Evolutionary conservation across 2,888 invertebrate genomes (phyloP).

Genomic region (Xanthorhoe designata): DNA sequence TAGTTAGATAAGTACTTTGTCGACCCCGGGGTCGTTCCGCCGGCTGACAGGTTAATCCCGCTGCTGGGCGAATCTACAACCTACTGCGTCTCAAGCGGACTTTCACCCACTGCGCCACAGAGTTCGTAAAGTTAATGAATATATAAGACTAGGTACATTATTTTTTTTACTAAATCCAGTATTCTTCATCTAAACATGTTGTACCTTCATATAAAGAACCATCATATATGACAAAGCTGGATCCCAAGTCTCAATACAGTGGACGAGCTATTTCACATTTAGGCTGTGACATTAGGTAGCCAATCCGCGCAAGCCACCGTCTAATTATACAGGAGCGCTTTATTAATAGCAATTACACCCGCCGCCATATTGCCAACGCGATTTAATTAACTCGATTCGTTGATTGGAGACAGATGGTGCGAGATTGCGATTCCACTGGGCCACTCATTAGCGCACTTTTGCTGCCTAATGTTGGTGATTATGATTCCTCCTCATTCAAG

Average conservation of each 20-base stretch:
- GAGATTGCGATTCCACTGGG: conserved; percentile 72
- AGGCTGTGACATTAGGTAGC: conserved; percentile 55
- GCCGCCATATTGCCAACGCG: conserved; percentile 83
- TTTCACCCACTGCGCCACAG: too few relatives aligned
- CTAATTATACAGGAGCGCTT: conserved; percentile 84
- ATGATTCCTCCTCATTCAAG: not conserved
- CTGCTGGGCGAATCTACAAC: not conserved
- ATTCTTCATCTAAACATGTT: too few relatives aligned
- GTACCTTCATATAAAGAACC: too few relatives aligned
- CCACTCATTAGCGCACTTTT: conserved; percentile 73
- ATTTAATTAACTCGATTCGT: conserved; percentile 84
- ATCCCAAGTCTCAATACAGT: conserved; percentile 1
- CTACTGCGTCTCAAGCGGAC: too few relatives aligned
- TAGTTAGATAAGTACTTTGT: too few relatives aligned
- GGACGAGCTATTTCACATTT: conserved; percentile 17
- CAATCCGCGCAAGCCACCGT: conserved; percentile 76
- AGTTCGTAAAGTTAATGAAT: too few relatives aligned
- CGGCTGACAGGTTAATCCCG: too few relatives aligned
- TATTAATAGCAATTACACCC: conserved; percentile 84
- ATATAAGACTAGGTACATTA: too few relatives aligned
- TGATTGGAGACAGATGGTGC: conserved; percentile 84
- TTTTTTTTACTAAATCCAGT: too few relatives aligned
- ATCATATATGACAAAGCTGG: not conserved
- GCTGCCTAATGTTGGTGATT: conserved; percentile 38
- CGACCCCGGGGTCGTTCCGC: too few relatives aligned